These are phyloP conservation scores for Podarcis muralis DNA, from an alignment of 2,113 vertebrate species.

Conservation along the genomic window DNA sequence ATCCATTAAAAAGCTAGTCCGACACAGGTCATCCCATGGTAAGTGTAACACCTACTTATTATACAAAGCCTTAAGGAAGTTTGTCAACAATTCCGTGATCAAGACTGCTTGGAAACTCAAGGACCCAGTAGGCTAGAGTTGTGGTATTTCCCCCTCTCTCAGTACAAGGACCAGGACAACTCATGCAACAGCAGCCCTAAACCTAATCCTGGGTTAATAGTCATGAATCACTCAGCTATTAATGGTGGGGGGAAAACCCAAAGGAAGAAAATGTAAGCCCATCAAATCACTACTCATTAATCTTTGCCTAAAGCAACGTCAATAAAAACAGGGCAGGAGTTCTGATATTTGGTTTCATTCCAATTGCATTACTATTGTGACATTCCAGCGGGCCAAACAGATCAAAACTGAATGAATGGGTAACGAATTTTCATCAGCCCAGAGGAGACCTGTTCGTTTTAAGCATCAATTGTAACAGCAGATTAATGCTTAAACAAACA, in stretches of 20 bases:
- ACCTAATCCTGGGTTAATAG: background rate
- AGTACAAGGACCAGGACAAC: background rate
- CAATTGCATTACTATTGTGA: background rate
- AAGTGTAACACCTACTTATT: background rate
- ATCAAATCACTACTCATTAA: background rate
- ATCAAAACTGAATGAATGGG: background rate
- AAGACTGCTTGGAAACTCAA: background rate
- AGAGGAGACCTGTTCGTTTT: background rate
- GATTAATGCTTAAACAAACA: too few relatives aligned
- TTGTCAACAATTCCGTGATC: background rate
- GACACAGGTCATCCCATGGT: background rate
- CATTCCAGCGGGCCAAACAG: background rate
- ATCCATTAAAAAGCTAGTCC: background rate
- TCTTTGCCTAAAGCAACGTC: background rate
- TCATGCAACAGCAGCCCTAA: background rate
- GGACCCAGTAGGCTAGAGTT: background rate
- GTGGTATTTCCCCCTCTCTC: background rate
- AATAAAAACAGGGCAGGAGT: background rate
- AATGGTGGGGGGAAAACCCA: background rate
- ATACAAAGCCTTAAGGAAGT: background rate
- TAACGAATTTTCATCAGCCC: background rate
- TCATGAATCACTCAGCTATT: background rate
- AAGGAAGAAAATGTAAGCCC: background rate
- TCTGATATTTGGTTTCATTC: background rate
- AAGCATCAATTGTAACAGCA: too few relatives aligned